Evolutionary conservation across 2,888 invertebrate species (phyloP), one percentile per base, ranked within the genome.

Genomic region (Melipona beecheii): DNA sequence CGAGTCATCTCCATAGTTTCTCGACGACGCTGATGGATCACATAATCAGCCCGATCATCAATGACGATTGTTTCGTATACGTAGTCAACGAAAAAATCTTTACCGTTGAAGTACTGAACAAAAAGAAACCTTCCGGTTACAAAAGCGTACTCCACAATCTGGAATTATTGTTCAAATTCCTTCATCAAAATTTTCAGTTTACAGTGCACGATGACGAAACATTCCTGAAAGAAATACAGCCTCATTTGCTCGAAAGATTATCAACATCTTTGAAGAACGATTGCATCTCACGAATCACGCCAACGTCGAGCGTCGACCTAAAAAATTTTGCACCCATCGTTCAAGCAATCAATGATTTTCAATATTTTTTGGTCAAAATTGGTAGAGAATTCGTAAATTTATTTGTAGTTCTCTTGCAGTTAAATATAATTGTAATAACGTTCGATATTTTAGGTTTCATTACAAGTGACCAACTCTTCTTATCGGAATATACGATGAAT

Each of bases 231-330:
- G 95, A 95, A 66, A 92, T 96, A 64, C 95, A 96, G 9, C 94
- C 94, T 50, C 92, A 95, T 68, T 92, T 96, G 13, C 94, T 96
- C 68, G 94, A 95, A 77, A 95, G 96, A 68, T 96, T 98, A 89
- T 95, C 97, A 36, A 95, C 96, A 27, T 92, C 96, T 27, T 94
- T 98, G 58, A 96, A 97, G 4, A 96, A 96, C 85, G 96, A 97
- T 90, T 98, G 98, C 91, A 95, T 98, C 15, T 95, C 96, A 71
- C 95, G 96, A 85, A 97, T 97, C 0, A 96, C 98, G 91, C 98
- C 98, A 0, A 96, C 96, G 85, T 97, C 96, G 72, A 96, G 96
- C 87, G 96, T 96, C 76, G 97, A 97, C 85, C 95, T 98, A 81
- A 96, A 96, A 87, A 95, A 95, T 27, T 98, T 97, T 88, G 95